phyloP scores from a whole-genome alignment of 1,140 invertebrate genomes.

The Zaprionus ornatus region DNA sequence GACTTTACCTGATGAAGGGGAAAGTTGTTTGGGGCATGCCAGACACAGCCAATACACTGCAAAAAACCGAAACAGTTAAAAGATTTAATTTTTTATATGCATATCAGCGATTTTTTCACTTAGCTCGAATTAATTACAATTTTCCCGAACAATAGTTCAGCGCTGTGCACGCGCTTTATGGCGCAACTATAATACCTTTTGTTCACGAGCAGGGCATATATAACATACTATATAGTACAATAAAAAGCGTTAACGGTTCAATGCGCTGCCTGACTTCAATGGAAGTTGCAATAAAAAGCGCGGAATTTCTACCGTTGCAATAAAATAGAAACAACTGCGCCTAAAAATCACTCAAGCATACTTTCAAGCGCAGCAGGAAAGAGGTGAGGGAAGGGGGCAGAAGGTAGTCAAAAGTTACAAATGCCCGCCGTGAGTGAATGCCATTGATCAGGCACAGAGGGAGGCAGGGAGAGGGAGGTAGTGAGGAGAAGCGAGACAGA shows the following conservation, averaged over 20 bases:
- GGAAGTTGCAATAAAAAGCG: slow-evolving; percentile 78
- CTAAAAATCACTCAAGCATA: slow-evolving; percentile 81
- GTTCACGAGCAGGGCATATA: slow-evolving; percentile 37
- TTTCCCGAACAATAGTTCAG: neutral
- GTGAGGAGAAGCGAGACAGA: neutral
- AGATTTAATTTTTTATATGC: neutral
- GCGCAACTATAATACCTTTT: slow-evolving; percentile 40
- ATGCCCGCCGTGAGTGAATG: slow-evolving; percentile 72
- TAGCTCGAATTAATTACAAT: neutral
- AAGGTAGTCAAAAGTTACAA: slow-evolving; percentile 75
- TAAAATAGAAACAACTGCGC: slow-evolving; percentile 80
- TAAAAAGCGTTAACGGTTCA: slow-evolving; percentile 70
- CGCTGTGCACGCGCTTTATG: slow-evolving; percentile 9
- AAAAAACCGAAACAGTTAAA: neutral
- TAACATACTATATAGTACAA: slow-evolving; percentile 7
- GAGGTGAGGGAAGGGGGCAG: neutral
- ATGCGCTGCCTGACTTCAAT: slow-evolving; percentile 67
- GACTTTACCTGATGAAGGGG: slow-evolving; percentile 29
- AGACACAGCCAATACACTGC: slow-evolving; percentile 26
- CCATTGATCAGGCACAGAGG: slow-evolving; percentile 32
- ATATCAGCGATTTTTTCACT: neutral
- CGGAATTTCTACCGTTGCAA: slow-evolving; percentile 70
- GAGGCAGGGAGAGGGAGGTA: neutral
- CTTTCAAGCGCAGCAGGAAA: slow-evolving; percentile 11
- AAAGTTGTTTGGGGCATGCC: slow-evolving; percentile 29